Percentiles rank a stretch among this genome's conserved stretches.
These are phyloP conservation scores for Macrosiphum euphorbiae DNA, from an alignment of 2,888 invertebrate species.

Conservation along the genomic window DNA sequence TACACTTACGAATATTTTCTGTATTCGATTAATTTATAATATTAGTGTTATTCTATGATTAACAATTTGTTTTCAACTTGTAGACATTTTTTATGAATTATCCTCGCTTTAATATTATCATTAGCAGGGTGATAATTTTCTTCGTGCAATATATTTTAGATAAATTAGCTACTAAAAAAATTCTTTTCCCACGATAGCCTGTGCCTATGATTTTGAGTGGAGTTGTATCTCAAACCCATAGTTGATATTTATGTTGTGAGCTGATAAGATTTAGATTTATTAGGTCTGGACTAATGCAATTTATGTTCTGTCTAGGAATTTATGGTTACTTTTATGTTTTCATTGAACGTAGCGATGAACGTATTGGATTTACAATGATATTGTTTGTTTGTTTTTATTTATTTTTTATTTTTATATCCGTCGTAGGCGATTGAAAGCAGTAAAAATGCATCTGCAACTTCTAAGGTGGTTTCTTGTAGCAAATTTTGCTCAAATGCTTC, in stretches of 20 bases:
- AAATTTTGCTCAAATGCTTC: neutral
- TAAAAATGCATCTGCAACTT: neutral
- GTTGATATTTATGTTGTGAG: neutral
- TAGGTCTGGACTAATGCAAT: neutral
- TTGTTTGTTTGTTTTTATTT: neutral
- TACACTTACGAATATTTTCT: neutral
- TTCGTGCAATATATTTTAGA: neutral
- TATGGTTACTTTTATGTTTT: neutral
- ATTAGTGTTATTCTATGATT: neutral
- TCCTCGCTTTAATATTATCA: neutral
- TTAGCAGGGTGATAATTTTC: neutral
- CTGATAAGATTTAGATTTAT: neutral
- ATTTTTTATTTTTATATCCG: neutral
- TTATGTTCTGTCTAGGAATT: neutral
- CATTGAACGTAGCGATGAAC: neutral
- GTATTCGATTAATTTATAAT: neutral
- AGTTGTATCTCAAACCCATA: neutral
- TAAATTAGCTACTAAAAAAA: neutral
- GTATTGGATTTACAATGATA: neutral
- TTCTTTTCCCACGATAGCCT: too few relatives aligned
- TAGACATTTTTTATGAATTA: neutral
- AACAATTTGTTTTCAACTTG: neutral
- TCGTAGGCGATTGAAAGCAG: neutral
- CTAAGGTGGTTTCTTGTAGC: neutral
- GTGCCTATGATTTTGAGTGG: neutral